These are phyloP conservation scores for Glaucomys volans DNA, from an alignment of 2,113 vertebrate species.

Conservation along the genomic window DNA sequence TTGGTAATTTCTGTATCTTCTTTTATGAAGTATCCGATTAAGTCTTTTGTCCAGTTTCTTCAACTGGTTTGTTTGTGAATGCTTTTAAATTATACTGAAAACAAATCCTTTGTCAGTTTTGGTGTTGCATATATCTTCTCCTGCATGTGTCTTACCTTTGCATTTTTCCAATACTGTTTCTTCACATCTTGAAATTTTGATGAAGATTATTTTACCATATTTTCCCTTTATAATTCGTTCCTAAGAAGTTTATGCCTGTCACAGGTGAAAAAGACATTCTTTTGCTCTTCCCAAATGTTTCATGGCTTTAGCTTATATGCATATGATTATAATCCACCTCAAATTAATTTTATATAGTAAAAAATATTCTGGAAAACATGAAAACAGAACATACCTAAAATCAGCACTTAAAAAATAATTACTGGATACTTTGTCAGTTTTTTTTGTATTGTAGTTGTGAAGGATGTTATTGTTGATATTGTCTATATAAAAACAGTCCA, in stretches of 20 bases:
- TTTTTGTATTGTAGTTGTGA: background rate
- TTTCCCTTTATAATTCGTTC: constrained; percentile 1
- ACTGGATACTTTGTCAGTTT: background rate
- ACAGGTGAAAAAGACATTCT: background rate
- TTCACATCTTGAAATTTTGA: background rate
- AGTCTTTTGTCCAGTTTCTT: background rate
- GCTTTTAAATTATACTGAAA: constrained; percentile 6
- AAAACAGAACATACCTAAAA: background rate
- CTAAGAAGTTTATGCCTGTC: background rate
- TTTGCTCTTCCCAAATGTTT: background rate
- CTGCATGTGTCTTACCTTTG: background rate
- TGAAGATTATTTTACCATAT: background rate
- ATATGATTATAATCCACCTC: background rate
- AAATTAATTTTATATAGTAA: constrained; percentile 16
- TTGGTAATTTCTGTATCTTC: background rate
- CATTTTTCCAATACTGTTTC: background rate
- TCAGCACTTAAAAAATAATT: background rate
- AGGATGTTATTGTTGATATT: background rate
- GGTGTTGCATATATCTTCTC: background rate
- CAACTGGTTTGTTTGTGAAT: background rate
- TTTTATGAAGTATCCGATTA: background rate
- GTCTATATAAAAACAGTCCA: background rate
- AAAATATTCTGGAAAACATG: background rate
- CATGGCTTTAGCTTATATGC: background rate
- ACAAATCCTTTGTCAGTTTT: background rate